These are phyloP conservation scores for Lepidotrigona ventralis DNA, from an alignment of 1,140 invertebrate species.

Conservation along the genomic window DNA sequence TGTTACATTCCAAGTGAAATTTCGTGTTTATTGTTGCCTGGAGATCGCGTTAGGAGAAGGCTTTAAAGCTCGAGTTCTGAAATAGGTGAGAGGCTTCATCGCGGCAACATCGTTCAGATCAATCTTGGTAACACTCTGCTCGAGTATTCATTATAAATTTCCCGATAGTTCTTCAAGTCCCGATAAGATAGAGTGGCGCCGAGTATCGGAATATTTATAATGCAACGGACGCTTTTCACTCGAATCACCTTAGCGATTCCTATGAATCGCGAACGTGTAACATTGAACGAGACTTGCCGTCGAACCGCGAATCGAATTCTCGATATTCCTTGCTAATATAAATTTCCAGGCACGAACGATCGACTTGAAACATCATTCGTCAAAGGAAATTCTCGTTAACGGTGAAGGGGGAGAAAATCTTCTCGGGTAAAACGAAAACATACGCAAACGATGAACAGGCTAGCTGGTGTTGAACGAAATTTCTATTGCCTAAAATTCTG, in stretches of 20 bases:
- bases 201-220: conserved; percentile 41
- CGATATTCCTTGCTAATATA: neutral
- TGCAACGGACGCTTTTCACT: conserved; percentile 5
- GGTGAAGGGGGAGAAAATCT: neutral
- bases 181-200: conserved; percentile 14
- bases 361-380: neutral
- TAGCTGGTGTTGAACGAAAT: no score
- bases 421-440: neutral
- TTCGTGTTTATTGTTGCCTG: conserved; percentile 12
- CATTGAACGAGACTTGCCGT: neutral
- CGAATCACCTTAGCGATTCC: neutral
- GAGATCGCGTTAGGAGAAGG: conserved; percentile 22
- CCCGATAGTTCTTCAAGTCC: conserved; percentile 30
- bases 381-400: neutral
- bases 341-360: neutral
- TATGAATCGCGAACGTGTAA: conserved; percentile 5
- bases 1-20: conserved; percentile 3
- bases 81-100: conserved; percentile 41
- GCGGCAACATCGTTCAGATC: conserved; percentile 22
- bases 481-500: neutral
- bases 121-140: conserved; percentile 5
- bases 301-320: neutral
- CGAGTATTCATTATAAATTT: conserved; percentile 49
- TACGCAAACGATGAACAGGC: neutral
- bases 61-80: conserved; percentile 15